A percentile compares a stretch with the other conserved stretches of the same genome.
phyloP scores from a whole-genome alignment of 2,888 invertebrate genomes.

The Hermodice carunculata region DNA sequence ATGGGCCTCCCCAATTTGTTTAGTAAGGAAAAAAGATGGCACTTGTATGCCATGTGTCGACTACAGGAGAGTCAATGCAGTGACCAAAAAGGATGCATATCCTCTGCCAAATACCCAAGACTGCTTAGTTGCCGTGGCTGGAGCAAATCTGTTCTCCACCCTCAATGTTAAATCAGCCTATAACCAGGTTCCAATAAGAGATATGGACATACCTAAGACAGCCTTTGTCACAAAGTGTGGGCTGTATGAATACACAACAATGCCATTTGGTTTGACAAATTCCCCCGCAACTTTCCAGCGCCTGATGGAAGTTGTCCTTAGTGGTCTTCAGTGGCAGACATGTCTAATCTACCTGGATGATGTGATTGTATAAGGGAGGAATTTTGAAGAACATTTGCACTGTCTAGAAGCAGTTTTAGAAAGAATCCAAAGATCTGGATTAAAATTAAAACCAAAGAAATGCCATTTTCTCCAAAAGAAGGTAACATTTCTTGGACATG shows the following conservation, averaged over 20 bases:
- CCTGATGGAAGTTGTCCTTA: slow-evolving; percentile 38
- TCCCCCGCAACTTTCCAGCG: slow-evolving; percentile 41
- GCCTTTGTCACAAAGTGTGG: slow-evolving; percentile 39
- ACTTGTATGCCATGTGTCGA: slow-evolving; percentile 33
- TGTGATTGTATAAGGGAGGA: slow-evolving; percentile 35
- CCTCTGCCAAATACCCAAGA: slow-evolving; percentile 32
- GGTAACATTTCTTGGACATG: slow-evolving; percentile 22
- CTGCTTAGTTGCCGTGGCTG: slow-evolving; percentile 35
- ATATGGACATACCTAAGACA: slow-evolving; percentile 37
- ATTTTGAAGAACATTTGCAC: slow-evolving; percentile 25
- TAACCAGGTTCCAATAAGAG: slow-evolving; percentile 42
- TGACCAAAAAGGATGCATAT: slow-evolving; percentile 33
- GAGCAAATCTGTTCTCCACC: slow-evolving; percentile 36
- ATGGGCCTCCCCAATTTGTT: slow-evolving; percentile 7
- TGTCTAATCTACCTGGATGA: slow-evolving; percentile 43
- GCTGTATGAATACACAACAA: slow-evolving; percentile 32
- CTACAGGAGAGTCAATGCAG: slow-evolving; percentile 31
- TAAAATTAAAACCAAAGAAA: slow-evolving; percentile 46
- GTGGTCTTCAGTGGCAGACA: slow-evolving; percentile 27
- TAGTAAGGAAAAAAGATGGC: slow-evolving; percentile 32
- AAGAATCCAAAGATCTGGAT: too few species aligned
- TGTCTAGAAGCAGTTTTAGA: too few species aligned
- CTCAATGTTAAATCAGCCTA: slow-evolving; percentile 43
- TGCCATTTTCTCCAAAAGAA: slow-evolving; percentile 30
- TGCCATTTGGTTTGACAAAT: slow-evolving; percentile 42